Evolutionary conservation across 35 echinoderm and acorn worm genomes (phyloP).

Genomic region (Lytechinus variegatus): DNA sequence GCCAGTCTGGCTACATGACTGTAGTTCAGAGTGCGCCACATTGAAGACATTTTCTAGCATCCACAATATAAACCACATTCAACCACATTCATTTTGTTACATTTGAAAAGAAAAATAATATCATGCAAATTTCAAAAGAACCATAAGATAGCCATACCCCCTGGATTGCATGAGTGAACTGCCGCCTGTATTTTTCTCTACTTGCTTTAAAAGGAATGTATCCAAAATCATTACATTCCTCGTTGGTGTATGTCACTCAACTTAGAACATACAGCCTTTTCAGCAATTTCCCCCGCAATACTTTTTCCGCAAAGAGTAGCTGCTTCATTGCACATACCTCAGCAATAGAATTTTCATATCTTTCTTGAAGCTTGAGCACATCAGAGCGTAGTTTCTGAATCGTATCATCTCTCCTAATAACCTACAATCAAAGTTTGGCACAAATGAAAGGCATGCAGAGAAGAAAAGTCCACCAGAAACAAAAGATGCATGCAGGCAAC

Average conservation of each 20-base stretch:
- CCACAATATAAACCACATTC: neutral
- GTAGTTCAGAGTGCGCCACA: neutral
- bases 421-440: constrained; percentile 31
- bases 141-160: neutral
- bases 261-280: neutral
- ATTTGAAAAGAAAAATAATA: neutral
- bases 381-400: constrained; percentile 81
- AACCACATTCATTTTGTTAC: neutral
- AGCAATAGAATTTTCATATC: constrained; percentile 63
- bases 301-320: neutral
- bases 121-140: neutral
- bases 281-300: neutral
- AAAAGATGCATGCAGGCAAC: neutral
- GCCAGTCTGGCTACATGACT: neutral
- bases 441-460: constrained; percentile 9
- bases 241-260: neutral
- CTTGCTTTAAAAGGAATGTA: neutral
- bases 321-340: constrained; percentile 62
- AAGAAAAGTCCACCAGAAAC: neutral
- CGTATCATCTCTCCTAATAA: constrained; percentile 81
- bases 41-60: neutral
- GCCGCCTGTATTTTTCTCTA: neutral
- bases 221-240: neutral
- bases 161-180: neutral
- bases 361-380: constrained; percentile 79